These are phyloP conservation scores for Caenorhabditis sinica DNA, from an alignment of 2,888 invertebrate genomes.

Conservation along the genomic window DNA sequence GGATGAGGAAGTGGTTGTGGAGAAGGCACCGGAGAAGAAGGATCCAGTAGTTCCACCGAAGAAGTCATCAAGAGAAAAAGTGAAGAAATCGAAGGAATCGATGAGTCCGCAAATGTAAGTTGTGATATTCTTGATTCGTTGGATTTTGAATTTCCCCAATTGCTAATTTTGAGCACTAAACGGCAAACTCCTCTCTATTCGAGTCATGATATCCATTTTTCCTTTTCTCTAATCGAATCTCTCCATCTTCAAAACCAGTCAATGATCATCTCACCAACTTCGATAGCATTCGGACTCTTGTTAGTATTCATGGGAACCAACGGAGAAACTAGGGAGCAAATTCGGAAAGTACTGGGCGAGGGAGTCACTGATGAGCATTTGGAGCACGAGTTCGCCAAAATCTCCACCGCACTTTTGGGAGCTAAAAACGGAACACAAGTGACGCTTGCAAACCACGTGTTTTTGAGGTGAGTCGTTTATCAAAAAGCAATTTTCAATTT, in stretches of 20 bases:
- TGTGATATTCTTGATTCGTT: too few relatives aligned
- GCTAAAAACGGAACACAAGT: constrained; percentile 61
- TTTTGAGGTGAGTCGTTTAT: constrained; percentile 49
- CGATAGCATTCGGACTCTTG: constrained; percentile 73
- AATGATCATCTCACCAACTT: constrained; percentile 74
- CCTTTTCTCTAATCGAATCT: too few relatives aligned
- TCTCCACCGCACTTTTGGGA: constrained; percentile 28
- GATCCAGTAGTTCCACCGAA: not conserved
- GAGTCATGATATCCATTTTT: too few relatives aligned
- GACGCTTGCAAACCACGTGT: constrained; percentile 59
- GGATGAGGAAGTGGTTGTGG: not conserved
- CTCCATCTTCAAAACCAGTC: too few relatives aligned
- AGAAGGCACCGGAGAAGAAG: too few relatives aligned
- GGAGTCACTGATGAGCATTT: constrained; percentile 68
- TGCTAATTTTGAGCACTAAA: too few relatives aligned
- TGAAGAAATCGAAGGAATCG: not conserved
- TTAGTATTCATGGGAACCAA: constrained; percentile 77
- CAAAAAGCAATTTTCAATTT: not conserved
- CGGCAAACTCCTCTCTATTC: too few relatives aligned
- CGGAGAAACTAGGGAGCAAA: constrained; percentile 75
- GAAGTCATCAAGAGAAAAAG: not conserved
- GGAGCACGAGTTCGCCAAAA: constrained; percentile 58
- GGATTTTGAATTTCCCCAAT: too few relatives aligned
- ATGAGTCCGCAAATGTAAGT: too few relatives aligned
- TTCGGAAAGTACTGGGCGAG: constrained; percentile 69